Evolutionary conservation across 2,888 invertebrate genomes (phyloP).

Genomic region (Sinopyrophorus schimmeli): DNA sequence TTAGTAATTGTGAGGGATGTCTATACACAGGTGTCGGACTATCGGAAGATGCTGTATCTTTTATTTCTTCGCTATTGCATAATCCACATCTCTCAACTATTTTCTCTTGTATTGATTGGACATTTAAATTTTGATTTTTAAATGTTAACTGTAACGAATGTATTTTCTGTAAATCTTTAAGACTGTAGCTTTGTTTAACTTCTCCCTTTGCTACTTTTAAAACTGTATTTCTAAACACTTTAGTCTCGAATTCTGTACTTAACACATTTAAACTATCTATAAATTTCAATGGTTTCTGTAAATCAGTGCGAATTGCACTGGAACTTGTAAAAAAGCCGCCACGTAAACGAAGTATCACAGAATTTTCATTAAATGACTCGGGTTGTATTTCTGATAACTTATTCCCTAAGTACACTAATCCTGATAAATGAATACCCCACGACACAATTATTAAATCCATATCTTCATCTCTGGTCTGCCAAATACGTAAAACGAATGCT

Average conservation of each 20-base stretch:
- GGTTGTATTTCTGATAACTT: constrained; percentile 69
- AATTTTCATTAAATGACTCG: constrained; percentile 68
- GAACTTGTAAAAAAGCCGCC: constrained; percentile 80
- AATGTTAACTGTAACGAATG: constrained; percentile 73
- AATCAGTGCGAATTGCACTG: constrained; percentile 52
- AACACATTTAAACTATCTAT: constrained; percentile 47
- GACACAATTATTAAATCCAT: constrained; percentile 70
- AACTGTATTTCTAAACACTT: constrained; percentile 52
- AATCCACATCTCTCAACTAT: constrained; percentile 46
- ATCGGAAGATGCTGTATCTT: constrained; percentile 8
- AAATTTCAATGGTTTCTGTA: constrained; percentile 46
- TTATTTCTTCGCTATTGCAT: constrained; percentile 23
- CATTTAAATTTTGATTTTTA: constrained; percentile 68
- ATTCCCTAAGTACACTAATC: constrained; percentile 75
- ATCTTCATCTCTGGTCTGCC: constrained; percentile 47
- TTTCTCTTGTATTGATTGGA: constrained; percentile 57
- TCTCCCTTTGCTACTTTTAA: constrained; percentile 63
- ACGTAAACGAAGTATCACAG: constrained; percentile 83
- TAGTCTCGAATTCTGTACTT: constrained; percentile 42
- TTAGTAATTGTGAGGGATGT: constrained; percentile 51
- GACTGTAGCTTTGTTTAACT: constrained; percentile 72
- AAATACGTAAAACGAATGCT: constrained; percentile 57
- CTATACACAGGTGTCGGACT: constrained; percentile 39
- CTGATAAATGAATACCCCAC: constrained; percentile 86
- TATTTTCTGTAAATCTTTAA: constrained; percentile 69